Evolutionary conservation across 2,113 vertebrate species (phyloP), one percentile per base, ranked within the genome.

Genomic region (Rhinopomastus cyanomelas): DNA sequence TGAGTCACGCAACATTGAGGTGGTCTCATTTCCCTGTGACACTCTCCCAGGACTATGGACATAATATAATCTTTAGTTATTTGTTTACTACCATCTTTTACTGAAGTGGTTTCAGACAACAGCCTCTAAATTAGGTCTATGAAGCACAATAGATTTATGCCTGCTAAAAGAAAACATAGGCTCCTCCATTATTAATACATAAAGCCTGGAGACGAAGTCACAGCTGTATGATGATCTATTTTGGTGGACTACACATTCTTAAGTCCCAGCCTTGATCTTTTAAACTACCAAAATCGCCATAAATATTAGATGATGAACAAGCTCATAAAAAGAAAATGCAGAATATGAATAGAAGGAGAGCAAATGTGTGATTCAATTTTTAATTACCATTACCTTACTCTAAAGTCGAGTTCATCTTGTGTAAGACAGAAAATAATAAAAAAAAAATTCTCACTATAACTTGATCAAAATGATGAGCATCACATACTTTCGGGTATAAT

Each of bases 241-340:
- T 92, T 92, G 92, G 94, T 93, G 95, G 94, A 91, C 90, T 62
- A 78, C 3, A 53, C 60, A 12, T 88, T 77, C 94, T 94, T 91
- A 95, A 95, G 95, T 94, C 88, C 67, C 39, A 94, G 90, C 88
- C 91, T 93, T 96, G 95, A 86, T 96, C 85, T 96, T 93, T 96
- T 92, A 95, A 96, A 95, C 92, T 95, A 94, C 89, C 90, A 94
- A 96, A 81, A 74, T 87, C 87, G 91, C 92, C 78, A 95, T 97
- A 96, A 97, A 96, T 97, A 96, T 95, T 95, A 96, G 87, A 97
- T 55, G 44, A 96, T 88, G 92, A 97, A 95, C 92, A 96, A 96
- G 85, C 93, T 92, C 87, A 95, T 95, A 96, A 96, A 97, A 97
- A 95, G 89, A 93, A 96, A 97, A 96, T 68, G 77, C 52, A 66